Evolutionary conservation across 37 sponge, comb jelly and placozoan genomes (phyloP), one percentile per base, ranked within the genome.

Genomic region (Hormiphora californensis): DNA sequence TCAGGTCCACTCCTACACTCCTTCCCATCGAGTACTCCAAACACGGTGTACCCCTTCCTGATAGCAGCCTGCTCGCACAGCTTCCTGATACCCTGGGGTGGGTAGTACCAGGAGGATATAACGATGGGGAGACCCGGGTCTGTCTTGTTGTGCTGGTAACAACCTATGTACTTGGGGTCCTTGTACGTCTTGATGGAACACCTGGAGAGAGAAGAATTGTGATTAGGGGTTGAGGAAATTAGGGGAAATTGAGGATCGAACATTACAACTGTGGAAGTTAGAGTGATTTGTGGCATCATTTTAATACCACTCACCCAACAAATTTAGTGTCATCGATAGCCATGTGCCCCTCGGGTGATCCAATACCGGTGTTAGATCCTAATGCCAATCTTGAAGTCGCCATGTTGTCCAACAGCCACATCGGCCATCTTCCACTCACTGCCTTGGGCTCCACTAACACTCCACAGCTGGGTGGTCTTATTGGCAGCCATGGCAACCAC

Each of bases 141-240:
- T 43, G 81, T 73, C 46, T 33, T 41, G 81, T 73, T 73, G 81
- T 73, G 35, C 5, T n/a, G 35, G 81, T 41, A 73, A 33, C 81
- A 73, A 4, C 81, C 81, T 27, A 73, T 73, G 46, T 19, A 11
- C 46, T 73, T 73, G 41, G 81, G 81, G 41, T 43, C 21, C 46
- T 73, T 73, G 81, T 73, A 73, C 12, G 36, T 73, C 81, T 73
- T 73, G 44, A 73, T 73, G 23, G 81, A 73, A 73, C 81, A 73
- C 46, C 68, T 28, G 38, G 11, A 33, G 68, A 32, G 36, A 17
- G 51, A 46, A 49, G 53, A 15, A 15, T 49, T 49, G 12, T 49
- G 53, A 15, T 15, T 49, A 9, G 53, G 15, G 53, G 15, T 49
- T 9, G 9, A 17, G 53, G 53, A 49, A 49, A 49, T n/a, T n/a